Percentiles rank a stretch among this genome's conserved stretches.
Conservation (phyloP, 2,113 vertebrate species). For the Nesoenas mayeri region DNA sequence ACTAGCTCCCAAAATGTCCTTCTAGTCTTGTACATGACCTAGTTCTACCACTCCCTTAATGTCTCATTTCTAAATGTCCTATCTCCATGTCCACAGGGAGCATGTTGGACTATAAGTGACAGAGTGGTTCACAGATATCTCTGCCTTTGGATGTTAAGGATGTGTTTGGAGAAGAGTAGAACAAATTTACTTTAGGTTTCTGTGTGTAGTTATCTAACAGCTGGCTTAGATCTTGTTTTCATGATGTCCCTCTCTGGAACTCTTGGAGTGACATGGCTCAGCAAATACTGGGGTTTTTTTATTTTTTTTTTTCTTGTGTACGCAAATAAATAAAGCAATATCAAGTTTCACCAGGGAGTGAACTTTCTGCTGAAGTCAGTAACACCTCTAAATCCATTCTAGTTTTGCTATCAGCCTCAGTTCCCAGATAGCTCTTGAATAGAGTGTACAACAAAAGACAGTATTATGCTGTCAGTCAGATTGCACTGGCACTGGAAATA, state of each 20-base stretch:
- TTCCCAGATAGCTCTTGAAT: not conserved
- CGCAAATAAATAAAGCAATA: not conserved
- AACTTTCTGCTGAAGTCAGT: not conserved
- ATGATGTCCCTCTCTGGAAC: not conserved
- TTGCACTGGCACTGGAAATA: fast-evolving
- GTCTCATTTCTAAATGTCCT: not conserved
- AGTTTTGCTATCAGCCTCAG: not conserved
- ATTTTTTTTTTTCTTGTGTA: not conserved
- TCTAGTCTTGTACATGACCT: not conserved
- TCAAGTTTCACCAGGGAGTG: not conserved
- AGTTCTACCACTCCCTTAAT: not conserved
- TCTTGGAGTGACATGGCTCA: not conserved
- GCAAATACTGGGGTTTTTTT: not conserved
- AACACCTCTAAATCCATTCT: not conserved
- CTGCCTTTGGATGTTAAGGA: not conserved
- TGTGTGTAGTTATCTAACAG: not conserved
- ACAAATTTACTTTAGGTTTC: not conserved
- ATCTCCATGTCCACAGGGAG: not conserved
- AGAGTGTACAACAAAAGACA: fast-evolving
- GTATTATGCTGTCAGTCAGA: not conserved
- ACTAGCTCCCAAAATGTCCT: not conserved
- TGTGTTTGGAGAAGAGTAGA: not conserved
- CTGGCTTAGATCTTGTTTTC: not conserved
- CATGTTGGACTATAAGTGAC: fast-evolving
- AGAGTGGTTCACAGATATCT: not conserved